Percentiles rank a stretch among this genome's conserved stretches.
These are phyloP conservation scores for Pogonocherus hispidulus DNA, from an alignment of 2,888 invertebrate genomes.

Conservation along the genomic window DNA sequence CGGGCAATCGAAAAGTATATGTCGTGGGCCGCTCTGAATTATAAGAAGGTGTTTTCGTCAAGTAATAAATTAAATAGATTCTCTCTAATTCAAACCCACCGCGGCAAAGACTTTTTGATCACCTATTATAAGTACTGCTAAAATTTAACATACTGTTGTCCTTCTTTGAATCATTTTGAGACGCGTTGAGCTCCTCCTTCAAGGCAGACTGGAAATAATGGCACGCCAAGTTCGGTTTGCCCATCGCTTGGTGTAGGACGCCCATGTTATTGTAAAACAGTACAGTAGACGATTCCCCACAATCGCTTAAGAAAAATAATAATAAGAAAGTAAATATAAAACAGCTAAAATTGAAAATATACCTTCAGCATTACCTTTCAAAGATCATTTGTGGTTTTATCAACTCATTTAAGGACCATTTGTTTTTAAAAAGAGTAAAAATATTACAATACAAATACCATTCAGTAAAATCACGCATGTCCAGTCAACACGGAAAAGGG, in stretches of 20 bases:
- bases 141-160: constrained; percentile 49
- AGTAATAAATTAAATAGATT: too few species aligned
- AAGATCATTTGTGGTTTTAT: constrained; percentile 1
- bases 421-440: neutral
- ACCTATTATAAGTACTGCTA: too few species aligned
- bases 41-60: too few species aligned
- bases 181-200: constrained; percentile 75
- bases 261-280: constrained; percentile 87
- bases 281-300: constrained; percentile 75
- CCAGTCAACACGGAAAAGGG: too few species aligned
- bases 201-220: constrained; percentile 86
- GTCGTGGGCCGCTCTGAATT: too few species aligned
- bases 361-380: too few species aligned
- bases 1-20: too few species aligned
- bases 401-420: neutral
- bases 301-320: constrained; percentile 66
- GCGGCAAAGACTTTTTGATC: too few species aligned
- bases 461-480: too few species aligned
- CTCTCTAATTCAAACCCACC: too few species aligned
- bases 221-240: constrained; percentile 84
- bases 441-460: too few species aligned
- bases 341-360: neutral
- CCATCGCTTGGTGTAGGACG: constrained; percentile 83
- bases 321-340: constrained; percentile 29
- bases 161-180: constrained; percentile 65